Percentiles rank a stretch among this genome's conserved stretches.
Evolutionary conservation across 2,888 invertebrate species (phyloP).

Genomic region (Catotricha subobsoleta): DNA sequence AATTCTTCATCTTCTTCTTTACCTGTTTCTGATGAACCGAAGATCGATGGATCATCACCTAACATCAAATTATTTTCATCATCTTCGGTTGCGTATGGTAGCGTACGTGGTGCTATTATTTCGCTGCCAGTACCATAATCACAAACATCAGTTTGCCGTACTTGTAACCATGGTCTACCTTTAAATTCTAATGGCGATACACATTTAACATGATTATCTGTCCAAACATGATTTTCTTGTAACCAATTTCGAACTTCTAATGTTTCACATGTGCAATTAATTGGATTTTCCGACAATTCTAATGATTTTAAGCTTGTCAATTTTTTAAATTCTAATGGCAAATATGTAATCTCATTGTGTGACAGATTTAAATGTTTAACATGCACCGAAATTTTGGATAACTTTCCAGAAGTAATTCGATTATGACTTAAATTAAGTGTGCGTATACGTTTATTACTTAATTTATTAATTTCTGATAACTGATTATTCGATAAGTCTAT

Average conservation of each 20-base stretch:
- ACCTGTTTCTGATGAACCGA: conserved; percentile 19
- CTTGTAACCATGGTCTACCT: conserved; percentile 37
- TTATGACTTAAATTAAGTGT: conserved; percentile 43
- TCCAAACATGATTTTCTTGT: conserved; percentile 33
- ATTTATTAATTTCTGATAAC: conserved; percentile 37
- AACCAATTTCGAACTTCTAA: conserved; percentile 43
- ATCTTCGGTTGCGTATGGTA: conserved; percentile 10
- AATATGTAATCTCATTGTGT: conserved; percentile 38
- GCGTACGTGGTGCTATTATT: neutral
- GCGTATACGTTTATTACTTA: conserved; percentile 37
- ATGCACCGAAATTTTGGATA: conserved; percentile 36
- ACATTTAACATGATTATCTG: conserved; percentile 37
- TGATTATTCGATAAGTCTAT: conserved; percentile 45
- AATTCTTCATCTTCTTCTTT: conserved; percentile 24
- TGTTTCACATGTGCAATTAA: conserved; percentile 53
- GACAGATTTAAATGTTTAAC: conserved; percentile 44
- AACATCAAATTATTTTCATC: conserved; percentile 40
- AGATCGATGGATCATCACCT: conserved; percentile 39
- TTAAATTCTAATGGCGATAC: conserved; percentile 33
- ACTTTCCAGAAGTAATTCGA: conserved; percentile 34
- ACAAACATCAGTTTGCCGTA: conserved; percentile 38
- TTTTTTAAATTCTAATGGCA: conserved; percentile 39
- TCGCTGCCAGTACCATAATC: conserved; percentile 20
- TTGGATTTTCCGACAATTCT: conserved; percentile 46
- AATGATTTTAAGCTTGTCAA: conserved; percentile 40